Conservation (phyloP, 2,113 vertebrate species). For the Nesogale talazaci region DNA sequence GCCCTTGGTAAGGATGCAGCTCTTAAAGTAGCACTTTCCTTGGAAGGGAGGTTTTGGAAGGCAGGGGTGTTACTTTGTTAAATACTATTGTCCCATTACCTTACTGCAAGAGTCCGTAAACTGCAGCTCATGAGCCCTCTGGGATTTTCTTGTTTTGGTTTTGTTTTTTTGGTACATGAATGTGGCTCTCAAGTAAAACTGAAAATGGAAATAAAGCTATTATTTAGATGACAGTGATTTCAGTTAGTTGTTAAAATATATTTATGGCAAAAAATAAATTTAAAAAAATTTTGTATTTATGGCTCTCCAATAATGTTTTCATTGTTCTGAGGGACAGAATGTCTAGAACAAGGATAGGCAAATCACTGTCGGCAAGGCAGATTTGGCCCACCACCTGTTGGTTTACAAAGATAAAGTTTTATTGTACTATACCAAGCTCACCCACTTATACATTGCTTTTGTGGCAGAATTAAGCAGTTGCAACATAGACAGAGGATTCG, state of each 20-base stretch:
- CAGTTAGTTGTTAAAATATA: too few species aligned
- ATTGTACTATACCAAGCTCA: not conserved
- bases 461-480: not conserved
- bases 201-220: too few species aligned
- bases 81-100: not conserved
- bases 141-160: too few species aligned
- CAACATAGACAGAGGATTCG: not conserved
- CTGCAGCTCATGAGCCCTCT: too few species aligned
- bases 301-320: too few species aligned
- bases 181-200: too few species aligned
- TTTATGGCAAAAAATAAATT: too few species aligned
- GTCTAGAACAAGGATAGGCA: not conserved
- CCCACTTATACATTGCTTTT: not conserved
- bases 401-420: not conserved
- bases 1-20: not conserved
- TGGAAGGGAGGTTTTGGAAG: not conserved
- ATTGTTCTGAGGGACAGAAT: too few species aligned
- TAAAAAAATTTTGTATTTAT: too few species aligned
- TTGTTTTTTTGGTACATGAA: too few species aligned
- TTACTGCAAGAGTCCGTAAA: too few species aligned
- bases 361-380: not conserved
- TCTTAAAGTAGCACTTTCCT: constrained; percentile 22
- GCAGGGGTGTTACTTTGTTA: not conserved
- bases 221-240: too few species aligned
- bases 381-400: not conserved